Evolutionary conservation across 2,797 vertebrate genomes (phyloP).

Genomic region (Meriones psammophilus): DNA sequence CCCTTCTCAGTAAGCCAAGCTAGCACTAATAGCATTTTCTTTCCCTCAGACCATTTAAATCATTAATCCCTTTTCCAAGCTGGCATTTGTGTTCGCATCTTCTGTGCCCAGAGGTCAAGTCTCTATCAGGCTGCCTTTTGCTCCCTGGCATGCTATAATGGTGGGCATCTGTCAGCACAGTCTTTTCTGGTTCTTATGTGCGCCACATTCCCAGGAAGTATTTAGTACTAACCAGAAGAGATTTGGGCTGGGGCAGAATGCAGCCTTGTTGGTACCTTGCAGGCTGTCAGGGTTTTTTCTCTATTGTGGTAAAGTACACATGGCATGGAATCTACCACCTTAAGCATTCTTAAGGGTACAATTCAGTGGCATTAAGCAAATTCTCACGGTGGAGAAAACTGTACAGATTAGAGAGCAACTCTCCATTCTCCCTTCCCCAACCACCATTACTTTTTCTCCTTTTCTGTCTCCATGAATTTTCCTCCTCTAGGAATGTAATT

Average conservation of each 20-base stretch:
- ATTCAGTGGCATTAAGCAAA: not conserved
- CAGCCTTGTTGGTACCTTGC: not conserved
- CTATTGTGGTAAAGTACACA: not conserved
- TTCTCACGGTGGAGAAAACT: not conserved
- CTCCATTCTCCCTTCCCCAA: not conserved
- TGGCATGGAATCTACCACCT: not conserved
- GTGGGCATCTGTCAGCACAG: conserved; percentile 23
- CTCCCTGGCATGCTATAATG: conserved; percentile 30
- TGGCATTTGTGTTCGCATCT: conserved; percentile 63
- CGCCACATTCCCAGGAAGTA: not conserved
- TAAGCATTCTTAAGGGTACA: not conserved
- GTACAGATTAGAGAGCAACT: not conserved
- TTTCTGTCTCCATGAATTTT: not conserved
- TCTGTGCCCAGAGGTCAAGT: conserved; percentile 66
- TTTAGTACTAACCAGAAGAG: not conserved
- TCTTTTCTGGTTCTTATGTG: not conserved
- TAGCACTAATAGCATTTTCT: conserved; percentile 61
- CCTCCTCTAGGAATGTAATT: not conserved
- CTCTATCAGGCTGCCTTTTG: conserved; percentile 64
- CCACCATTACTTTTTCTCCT: not conserved
- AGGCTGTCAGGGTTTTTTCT: not conserved
- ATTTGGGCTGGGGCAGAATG: not conserved
- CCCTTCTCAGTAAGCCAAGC: conserved; percentile 65
- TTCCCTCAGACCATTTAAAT: conserved; percentile 68
- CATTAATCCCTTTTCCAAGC: conserved; percentile 72